phyloP scores from a whole-genome alignment of 2,113 vertebrate genomes.

The Ptyas mucosa region DNA sequence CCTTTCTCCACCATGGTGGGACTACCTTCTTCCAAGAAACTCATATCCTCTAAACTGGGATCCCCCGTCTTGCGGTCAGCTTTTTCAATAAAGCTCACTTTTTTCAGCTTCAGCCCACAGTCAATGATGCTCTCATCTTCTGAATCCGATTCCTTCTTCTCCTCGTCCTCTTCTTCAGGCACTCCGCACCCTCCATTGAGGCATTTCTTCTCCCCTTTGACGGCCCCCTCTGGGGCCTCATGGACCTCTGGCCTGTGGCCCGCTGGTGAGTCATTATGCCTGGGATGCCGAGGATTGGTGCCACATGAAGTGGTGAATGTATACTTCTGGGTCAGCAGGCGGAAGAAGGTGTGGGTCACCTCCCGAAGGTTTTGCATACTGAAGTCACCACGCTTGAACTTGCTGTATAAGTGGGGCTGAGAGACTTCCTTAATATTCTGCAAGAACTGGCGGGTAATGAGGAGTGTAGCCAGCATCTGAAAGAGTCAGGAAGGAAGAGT shows the following conservation, averaged over 20 bases:
- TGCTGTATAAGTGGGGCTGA: conserved; percentile 89
- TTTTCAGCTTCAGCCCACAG: conserved; percentile 88
- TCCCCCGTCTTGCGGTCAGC: conserved; percentile 68
- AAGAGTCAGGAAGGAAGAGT: not conserved
- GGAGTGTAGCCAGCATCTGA: conserved; percentile 94
- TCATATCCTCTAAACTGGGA: conserved; percentile 67
- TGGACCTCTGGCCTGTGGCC: not conserved
- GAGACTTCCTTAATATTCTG: conserved; percentile 93
- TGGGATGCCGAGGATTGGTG: conserved; percentile 48
- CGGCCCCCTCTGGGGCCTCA: conserved; percentile 40
- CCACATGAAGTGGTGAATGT: conserved; percentile 57
- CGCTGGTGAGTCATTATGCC: conserved; percentile 13
- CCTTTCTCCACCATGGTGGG: conserved; percentile 95
- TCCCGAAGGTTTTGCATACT: conserved; percentile 74
- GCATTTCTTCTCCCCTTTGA: conserved; percentile 79
- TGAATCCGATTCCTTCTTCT: conserved; percentile 77
- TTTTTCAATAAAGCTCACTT: conserved; percentile 93
- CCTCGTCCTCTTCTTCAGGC: conserved; percentile 78
- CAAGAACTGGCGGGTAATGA: conserved; percentile 94
- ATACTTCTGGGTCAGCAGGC: conserved; percentile 72
- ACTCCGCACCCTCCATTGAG: conserved; percentile 90
- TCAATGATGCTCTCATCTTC: conserved; percentile 84
- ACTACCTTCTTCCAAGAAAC: conserved; percentile 89
- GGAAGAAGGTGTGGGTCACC: conserved; percentile 68
- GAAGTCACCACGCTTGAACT: conserved; percentile 84